Conservation (phyloP, 1,140 invertebrate species). For the Lerema accius region DNA sequence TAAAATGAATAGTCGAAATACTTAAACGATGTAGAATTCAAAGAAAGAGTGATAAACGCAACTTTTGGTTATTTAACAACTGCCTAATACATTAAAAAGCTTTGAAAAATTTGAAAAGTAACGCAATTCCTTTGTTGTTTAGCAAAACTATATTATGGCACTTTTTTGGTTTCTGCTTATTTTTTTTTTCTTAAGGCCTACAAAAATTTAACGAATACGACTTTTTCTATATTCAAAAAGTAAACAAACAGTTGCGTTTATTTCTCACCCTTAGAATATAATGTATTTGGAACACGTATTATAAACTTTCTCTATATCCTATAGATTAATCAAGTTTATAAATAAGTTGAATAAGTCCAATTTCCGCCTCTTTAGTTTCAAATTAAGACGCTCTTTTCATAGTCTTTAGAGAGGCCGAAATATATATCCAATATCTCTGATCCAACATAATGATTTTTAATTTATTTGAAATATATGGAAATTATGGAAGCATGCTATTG, state of each 20-base stretch:
- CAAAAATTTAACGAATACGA: too few relatives aligned
- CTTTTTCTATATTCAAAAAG: too few relatives aligned
- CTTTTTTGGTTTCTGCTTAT: too few relatives aligned
- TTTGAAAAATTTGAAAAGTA: too few relatives aligned
- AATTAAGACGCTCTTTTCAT: not conserved
- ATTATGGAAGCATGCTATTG: too few relatives aligned
- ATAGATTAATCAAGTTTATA: slow-evolving; percentile 16
- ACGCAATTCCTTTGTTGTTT: too few relatives aligned
- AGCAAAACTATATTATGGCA: too few relatives aligned
- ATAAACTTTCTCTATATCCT: slow-evolving; percentile 14
- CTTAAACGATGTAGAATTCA: slow-evolving; percentile 6
- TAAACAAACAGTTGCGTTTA: slow-evolving; percentile 13
- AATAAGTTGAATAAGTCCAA: slow-evolving; percentile 27
- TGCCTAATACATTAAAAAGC: too few relatives aligned
- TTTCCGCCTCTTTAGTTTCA: slow-evolving; percentile 21
- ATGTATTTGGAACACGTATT: slow-evolving; percentile 1
- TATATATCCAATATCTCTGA: not conserved
- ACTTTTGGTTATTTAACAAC: too few relatives aligned
- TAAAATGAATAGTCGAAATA: slow-evolving; percentile 14
- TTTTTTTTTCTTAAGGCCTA: too few relatives aligned
- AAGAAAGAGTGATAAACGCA: slow-evolving; percentile 1
- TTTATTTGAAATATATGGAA: too few relatives aligned
- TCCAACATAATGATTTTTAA: not conserved
- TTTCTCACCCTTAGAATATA: slow-evolving; percentile 3
- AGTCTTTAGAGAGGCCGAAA: not conserved